Evolutionary conservation across 2,113 vertebrate genomes (phyloP).

Genomic region (rat (Rattus norvegicus)): DNA sequence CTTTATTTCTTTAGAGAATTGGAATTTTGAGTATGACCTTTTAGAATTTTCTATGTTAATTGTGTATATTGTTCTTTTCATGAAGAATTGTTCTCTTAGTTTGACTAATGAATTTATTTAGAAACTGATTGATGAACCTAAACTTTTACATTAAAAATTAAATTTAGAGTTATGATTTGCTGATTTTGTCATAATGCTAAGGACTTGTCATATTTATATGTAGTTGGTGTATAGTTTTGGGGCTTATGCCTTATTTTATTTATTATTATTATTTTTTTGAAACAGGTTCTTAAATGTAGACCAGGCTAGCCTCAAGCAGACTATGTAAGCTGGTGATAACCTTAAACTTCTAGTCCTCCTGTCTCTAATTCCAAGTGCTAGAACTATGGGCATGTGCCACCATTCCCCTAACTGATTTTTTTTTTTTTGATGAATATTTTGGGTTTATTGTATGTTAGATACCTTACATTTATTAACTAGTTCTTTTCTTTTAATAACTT

Average conservation of each 20-base stretch:
- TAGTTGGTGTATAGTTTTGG: neutral
- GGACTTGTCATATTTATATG: conserved; percentile 13
- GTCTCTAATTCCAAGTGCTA: neutral
- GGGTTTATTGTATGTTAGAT: neutral
- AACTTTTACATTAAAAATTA: conserved; percentile 41
- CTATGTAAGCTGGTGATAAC: neutral
- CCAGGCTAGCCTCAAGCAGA: neutral
- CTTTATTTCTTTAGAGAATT: conserved; percentile 70
- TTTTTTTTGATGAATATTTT: neutral
- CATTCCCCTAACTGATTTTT: neutral
- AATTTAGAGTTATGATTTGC: conserved; percentile 51
- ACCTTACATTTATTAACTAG: conserved; percentile 23
- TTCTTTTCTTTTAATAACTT: conserved; percentile 42
- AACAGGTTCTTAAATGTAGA: neutral
- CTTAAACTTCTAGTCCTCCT: neutral
- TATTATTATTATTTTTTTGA: neutral
- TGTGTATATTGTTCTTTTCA: conserved; percentile 57
- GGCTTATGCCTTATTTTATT: conserved; percentile 7
- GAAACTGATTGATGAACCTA: conserved; percentile 12
- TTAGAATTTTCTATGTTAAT: conserved; percentile 58
- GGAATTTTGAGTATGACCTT: conserved; percentile 64
- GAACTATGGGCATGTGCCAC: neutral
- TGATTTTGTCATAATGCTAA: conserved; percentile 9
- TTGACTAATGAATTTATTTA: conserved; percentile 53
- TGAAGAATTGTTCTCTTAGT: conserved; percentile 47